Base-by-base conservation (phyloP, 2,113 vertebrate genomes). In the Lophotis ruficrista region DNA sequence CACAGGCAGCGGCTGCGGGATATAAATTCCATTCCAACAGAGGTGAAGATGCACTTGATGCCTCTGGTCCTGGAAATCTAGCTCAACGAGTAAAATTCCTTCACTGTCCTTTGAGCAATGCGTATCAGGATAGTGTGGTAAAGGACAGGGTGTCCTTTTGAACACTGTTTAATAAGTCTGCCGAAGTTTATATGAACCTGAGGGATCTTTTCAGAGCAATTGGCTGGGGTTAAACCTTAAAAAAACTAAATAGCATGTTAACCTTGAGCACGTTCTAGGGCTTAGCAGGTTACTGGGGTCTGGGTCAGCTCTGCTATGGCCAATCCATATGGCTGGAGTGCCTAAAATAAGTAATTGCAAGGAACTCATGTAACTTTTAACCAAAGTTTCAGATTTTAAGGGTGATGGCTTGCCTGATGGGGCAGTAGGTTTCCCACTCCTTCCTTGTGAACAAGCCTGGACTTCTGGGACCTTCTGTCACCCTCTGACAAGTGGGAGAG, bases 1-100 rank as follows among this genome's bases (percentile, higher is more conserved):
- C 47, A 27, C 87, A 84, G 90, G 84, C 81, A 78, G 90, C 0
- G 0, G 57, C 83, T 89, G 21, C 0, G 0, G 28, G 62, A 33
- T 3, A 0, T 28, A 45, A 83, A 88, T 81, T 50, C 54, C 14
- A 37, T 47, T 80, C 79, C n/a, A 66, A 87, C 7, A 53, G 35
- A 88, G 66, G 38, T 3, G 9, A 90, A 38, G 37, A 87, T 41
- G 41, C 31, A 33, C 56, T 86, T 37, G 25, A 54, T 87, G 47
- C 51, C 76, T 89, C 60, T 47, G 56, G 13, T 38, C 76, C 66
- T 93, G 71, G 45, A 83, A 95, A 80, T 65, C 7, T 28, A 77
- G n/a, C 47, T 89, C 47, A 47, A 51, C n/a, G 50, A 93, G 81
- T 84, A 47, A 57, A 54, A 58, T 70, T 66, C n/a, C 12, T 81